Evolutionary conservation across 2,888 invertebrate species (phyloP).

Genomic region (Frankliniella fusca): DNA sequence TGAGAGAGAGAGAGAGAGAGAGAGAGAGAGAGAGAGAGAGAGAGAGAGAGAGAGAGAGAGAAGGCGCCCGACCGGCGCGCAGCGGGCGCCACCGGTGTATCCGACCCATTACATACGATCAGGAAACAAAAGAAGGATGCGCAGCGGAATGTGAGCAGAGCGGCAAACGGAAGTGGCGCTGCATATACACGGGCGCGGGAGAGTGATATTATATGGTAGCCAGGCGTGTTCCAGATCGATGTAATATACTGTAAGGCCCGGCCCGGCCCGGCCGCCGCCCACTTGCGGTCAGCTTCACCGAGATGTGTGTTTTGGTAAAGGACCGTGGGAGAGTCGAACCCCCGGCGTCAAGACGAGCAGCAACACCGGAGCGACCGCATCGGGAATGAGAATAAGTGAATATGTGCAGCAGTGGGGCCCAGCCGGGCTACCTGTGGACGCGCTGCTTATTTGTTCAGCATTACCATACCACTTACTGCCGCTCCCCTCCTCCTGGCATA

Average conservation of each 20-base stretch:
- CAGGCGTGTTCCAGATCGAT: neutral
- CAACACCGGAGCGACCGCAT: neutral
- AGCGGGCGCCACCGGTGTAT: too few relatives aligned
- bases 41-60: too few relatives aligned
- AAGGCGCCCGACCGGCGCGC: too few relatives aligned
- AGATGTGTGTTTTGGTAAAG: slow-evolving; percentile 19
- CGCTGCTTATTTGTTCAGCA: too few relatives aligned
- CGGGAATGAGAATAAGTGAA: slow-evolving; percentile 22
- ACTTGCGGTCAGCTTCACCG: neutral
- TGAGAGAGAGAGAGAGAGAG: too few relatives aligned
- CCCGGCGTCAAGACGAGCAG: neutral
- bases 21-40: too few relatives aligned
- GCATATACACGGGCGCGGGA: neutral
- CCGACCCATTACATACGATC: too few relatives aligned
- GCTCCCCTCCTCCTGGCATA: too few relatives aligned
- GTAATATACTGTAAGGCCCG: neutral
- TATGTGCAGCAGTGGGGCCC: neutral
- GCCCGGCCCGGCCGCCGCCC: neutral
- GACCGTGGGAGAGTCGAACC: slow-evolving; percentile 1
- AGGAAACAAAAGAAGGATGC: too few relatives aligned
- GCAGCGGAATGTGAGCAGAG: neutral
- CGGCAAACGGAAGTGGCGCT: neutral
- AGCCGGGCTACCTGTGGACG: too few relatives aligned
- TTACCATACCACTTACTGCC: too few relatives aligned
- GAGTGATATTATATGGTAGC: neutral